phyloP scores from a whole-genome alignment of 64 coral and sea anemone genomes.

The Montipora sp. region DNA sequence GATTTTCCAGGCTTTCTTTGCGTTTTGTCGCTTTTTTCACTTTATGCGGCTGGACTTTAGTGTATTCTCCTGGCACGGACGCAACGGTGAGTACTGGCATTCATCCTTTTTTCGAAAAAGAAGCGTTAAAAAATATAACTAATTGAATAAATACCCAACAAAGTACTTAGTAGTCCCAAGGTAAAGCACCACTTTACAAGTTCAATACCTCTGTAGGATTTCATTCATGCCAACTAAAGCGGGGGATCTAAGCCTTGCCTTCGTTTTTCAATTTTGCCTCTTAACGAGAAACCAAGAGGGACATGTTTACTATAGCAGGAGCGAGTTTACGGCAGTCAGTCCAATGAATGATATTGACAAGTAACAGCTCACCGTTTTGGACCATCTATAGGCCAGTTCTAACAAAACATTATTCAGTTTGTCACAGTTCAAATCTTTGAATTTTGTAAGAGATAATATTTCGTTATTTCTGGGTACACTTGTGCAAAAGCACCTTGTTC shows the following conservation, averaged over 20 bases:
- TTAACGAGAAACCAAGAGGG: neutral
- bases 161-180: neutral
- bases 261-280: neutral
- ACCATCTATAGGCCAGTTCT: neutral
- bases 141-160: neutral
- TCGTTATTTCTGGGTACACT: neutral
- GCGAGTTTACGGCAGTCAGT: neutral
- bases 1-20: constrained; percentile 20
- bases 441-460: neutral
- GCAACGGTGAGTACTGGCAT: neutral
- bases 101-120: neutral
- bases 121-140: neutral
- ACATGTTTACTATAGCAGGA: neutral
- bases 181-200: neutral
- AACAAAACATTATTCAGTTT: neutral
- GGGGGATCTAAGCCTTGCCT: too few species aligned
- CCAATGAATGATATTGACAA: too few species aligned
- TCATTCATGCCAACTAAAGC: neutral
- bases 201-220: neutral
- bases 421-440: neutral
- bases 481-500: neutral
- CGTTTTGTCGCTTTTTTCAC: constrained; percentile 16
- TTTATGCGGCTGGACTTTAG: neutral
- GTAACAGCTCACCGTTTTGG: neutral
- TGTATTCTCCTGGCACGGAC: constrained; percentile 3